Evolutionary conservation across 2,888 invertebrate species (phyloP), one percentile per base, ranked within the genome.

Genomic region (Brachycybe producta): DNA sequence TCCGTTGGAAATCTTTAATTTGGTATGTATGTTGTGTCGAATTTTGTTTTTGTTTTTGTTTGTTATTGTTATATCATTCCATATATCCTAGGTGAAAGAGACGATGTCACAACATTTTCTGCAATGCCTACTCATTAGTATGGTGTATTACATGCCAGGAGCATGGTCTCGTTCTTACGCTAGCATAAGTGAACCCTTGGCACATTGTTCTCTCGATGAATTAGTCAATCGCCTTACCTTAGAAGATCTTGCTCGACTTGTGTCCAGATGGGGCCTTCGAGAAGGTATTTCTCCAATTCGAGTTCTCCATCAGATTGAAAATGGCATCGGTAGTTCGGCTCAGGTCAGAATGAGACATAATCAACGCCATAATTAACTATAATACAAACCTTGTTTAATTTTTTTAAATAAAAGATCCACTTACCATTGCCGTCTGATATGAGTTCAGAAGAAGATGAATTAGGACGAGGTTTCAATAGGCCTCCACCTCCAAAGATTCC

Each of bases 191-290:
- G 30, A 49, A 24, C 32, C 49, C 30, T 28, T 23, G 23, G 23
- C 23, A 4, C 23, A 15, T 32, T 49, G 49, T 17, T 41, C 40
- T 3, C 15, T 42, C 15, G 40, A 39, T 15, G 42, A 49, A 13
- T 24, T 49, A 17, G 49, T 27, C 5, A 24, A 41, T 13, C 26
- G 32, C 41, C 27, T 49, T 3, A 40, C 49, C 13, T 21, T 39
- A 23, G 32, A 40, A 32, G 49, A 49, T 32, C 34, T 49, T 21
- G 42, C 41, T 19, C 19, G 24, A 40, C 17, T 49, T 15, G 32
- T 49, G 42, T 27, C 49, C 42, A 24, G 26, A 21, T 49, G 49
- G 49, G 49, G 41, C 49, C 17, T 28, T 32, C 24, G 38, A 19
- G 49, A 49, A 42, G 41, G 49, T 15, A 5, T 42, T 17, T 24